Evolutionary conservation across 2,888 invertebrate genomes (phyloP), one percentile per base, ranked within the genome.

Genomic region (Encarsia formosa): DNA sequence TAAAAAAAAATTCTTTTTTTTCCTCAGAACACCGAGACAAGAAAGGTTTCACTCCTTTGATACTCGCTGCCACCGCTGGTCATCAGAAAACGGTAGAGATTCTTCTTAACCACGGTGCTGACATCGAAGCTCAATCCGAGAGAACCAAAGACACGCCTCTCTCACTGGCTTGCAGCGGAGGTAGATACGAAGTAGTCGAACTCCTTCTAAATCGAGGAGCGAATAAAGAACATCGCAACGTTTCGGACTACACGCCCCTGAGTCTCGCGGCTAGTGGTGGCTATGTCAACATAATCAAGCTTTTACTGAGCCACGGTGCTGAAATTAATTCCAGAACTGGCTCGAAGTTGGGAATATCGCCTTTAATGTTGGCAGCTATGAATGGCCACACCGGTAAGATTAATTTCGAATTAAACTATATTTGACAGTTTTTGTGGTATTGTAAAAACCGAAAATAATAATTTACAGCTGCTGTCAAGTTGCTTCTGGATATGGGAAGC

Each of bases 351-450:
- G 98, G 99, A 61, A 99, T 99, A 67, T 97, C 97, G 1, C 99
- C 99, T 4, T 81, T 99, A 48, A 99, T 99, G 99, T 76, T 99
- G 69, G 97, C 98, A 16, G 95, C 98, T 20, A 99, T 99, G 98
- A 99, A 99, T 79, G 98, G 98, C 0, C 93, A 94, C 70, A 87
- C 88, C 42, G 75, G 77, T 77, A 63, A 61, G 60, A n/a, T n/a
- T n/a, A n/a, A n/a, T n/a, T n/a, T n/a, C n/a, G n/a, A 19, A 8
- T 13, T 99, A n/a, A n/a, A n/a, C n/a, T n/a, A n/a, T n/a, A n/a
- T n/a, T n/a, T n/a, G n/a, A n/a, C n/a, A n/a, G n/a, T n/a, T n/a
- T n/a, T n/a, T n/a, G n/a, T n/a, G n/a, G n/a, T n/a, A n/a, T n/a
- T n/a, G n/a, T n/a, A n/a, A n/a, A n/a, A n/a, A n/a, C n/a, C n/a